Base-by-base conservation (phyloP, 2,113 vertebrate species). In the Otus sunia region DNA sequence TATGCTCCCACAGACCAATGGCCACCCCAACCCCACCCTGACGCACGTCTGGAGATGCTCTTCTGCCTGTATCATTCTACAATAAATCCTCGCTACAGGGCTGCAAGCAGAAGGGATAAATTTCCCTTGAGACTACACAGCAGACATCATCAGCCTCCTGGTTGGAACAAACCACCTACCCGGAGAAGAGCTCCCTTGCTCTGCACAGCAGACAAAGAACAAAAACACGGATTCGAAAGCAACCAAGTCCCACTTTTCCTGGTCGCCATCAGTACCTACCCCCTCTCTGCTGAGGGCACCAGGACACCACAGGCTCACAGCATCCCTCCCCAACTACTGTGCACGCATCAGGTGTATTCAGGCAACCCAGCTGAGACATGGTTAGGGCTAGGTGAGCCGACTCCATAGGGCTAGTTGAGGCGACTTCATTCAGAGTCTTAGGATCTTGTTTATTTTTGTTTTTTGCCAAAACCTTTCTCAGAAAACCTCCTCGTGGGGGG, bases 321-420 rank as follows among this genome's bases (percentile, higher is more conserved):
- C 7, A 3, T 30, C 63, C 74, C 72, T 29, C 1, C 0, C 29
- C 39, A 32, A 29, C 37, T 0, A 0, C 52, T 30, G 5, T 18
- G 25, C 12, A 13, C 0, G 0, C 34, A 37, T 6, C 43, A 23
- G 43, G 39, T 7, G 37, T 29, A 30, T 62, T 64, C 41, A 23
- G 18, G 29, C 15, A 58, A 50, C 11, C 22, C 14, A 45, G 43
- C 12, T 66, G 23, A 59, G n/a, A 39, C 3, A 22, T 0, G 5
- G 56, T 11, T 34, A 34, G 14, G 43, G 64, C 27, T 69, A 36
- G 16, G 4, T 25, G n/a, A 77, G 34, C 16, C 3, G 0, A 37
- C 41, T 72, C 56, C 73, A 53, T 12, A 36, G 14, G 43, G 64
- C 27, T 69, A 34, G 16, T 5, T 25, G n/a, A 77, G 34, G 18